phyloP scores from a whole-genome alignment of 2,113 vertebrate genomes.

The Ophthalmolycus amberensis region DNA sequence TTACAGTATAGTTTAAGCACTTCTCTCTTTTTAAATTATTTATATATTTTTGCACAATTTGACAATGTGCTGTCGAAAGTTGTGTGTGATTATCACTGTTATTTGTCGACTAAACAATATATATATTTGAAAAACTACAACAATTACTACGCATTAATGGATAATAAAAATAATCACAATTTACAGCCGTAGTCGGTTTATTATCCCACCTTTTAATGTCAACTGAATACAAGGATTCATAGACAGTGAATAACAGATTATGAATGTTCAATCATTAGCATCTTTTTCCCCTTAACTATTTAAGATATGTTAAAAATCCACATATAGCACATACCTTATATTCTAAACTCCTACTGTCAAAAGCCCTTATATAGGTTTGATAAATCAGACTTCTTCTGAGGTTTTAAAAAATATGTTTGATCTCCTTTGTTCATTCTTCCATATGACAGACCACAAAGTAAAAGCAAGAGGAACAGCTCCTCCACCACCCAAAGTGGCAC shows the following conservation, averaged over 20 bases:
- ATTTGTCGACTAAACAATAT: neutral
- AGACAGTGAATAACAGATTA: neutral
- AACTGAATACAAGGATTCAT: neutral
- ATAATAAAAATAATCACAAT: neutral
- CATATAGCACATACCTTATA: neutral
- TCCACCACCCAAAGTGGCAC: conserved; percentile 48
- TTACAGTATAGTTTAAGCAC: neutral
- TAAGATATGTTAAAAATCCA: conserved; percentile 10
- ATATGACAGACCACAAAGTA: conserved; percentile 68
- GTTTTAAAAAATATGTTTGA: conserved; percentile 64
- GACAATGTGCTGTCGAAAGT: neutral
- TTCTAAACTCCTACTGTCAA: conserved; percentile 5
- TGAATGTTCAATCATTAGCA: neutral
- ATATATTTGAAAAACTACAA: neutral
- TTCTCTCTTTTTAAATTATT: neutral
- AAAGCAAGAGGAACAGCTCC: conserved; percentile 62
- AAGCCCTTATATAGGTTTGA: conserved; percentile 33
- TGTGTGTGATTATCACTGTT: too few species aligned
- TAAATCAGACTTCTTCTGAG: conserved; percentile 43
- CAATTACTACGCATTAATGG: neutral
- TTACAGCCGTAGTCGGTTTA: neutral
- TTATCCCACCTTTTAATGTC: neutral
- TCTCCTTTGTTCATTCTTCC: conserved; percentile 63
- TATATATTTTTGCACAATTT: neutral
- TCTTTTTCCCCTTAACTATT: neutral